Conservation (phyloP, 2,888 invertebrate species). For the Antheraea assamensis region DNA sequence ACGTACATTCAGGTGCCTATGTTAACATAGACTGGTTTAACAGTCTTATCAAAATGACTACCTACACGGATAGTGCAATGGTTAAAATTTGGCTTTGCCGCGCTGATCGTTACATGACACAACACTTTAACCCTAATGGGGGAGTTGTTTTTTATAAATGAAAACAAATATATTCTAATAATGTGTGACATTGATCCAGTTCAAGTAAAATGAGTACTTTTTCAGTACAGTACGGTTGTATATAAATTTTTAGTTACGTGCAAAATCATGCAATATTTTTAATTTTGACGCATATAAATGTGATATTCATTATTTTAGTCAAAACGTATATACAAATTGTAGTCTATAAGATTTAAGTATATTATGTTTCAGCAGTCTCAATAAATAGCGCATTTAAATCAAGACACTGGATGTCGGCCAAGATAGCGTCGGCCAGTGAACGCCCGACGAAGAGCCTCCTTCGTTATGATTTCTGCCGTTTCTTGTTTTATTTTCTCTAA, state of each 20-base stretch:
- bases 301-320: background rate
- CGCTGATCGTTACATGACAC: too few species aligned
- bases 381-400: conserved; percentile 70
- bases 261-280: background rate
- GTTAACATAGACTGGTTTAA: too few species aligned
- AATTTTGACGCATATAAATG: background rate
- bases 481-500: conserved; percentile 72
- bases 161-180: background rate
- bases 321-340: background rate
- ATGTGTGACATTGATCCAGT: background rate
- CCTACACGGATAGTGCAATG: too few species aligned
- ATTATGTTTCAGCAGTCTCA: conserved; percentile 47
- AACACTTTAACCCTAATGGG: too few species aligned
- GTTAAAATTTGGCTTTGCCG: too few species aligned
- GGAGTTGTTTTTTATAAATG: too few species aligned
- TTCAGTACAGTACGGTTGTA: background rate
- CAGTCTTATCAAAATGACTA: too few species aligned
- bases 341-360: conserved; percentile 40
- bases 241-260: background rate
- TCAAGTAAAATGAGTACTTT: background rate
- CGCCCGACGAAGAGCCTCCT: conserved; percentile 44
- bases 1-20: too few species aligned
- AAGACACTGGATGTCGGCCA: conserved; percentile 67
- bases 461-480: conserved; percentile 68
- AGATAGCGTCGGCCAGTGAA: conserved; percentile 44